Base-by-base conservation (phyloP, 2,888 invertebrate species). In the Trimorus sp. region DNA sequence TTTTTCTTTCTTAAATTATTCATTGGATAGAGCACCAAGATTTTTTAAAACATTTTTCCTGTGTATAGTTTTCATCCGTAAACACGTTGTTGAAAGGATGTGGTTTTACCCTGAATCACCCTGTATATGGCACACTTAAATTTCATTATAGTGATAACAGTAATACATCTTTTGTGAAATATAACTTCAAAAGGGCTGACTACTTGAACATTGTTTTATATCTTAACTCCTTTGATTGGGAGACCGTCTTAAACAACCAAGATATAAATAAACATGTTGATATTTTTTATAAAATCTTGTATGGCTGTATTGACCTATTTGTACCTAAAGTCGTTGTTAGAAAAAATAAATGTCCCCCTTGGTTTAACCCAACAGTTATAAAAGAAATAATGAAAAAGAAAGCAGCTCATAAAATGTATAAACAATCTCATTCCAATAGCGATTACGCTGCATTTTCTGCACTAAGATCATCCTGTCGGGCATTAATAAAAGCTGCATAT, bases 221-320 rank as follows among this genome's bases (percentile, higher is more conserved):
- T 60, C 42, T 42, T 40, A 60, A 60, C 42, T 14, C 40, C 3
- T 60, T 60, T n/a, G 40, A 40, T 15, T 60, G 60, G 60, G 7
- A 42, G 15, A 16, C 0, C 9, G 16, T 60, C 15, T 60, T 60
- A 16, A 12, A 40, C 0, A 60, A 42, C 42, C 8, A 42, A 2
- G 12, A 60, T 42, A 16, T 60, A 40, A 60, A 63, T 63, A 37
- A 63, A 14, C 49, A 63, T 51, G 16, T 63, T 36, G 63, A 63
- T 6, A 14, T 63, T 14, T 63, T 63, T 63, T 63, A 63, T 51
- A 51, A 37, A 11, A 63, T 63, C 51, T 12, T 63, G 8, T 14
- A 63, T 14, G 14, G 14, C 14, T 49, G 49, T 36, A 37, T 63
- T 7, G 9, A 7, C 11, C 12, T 45, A 14, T 63, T 37, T 49